phyloP scores from a whole-genome alignment of 2,888 invertebrate genomes.

The Tanytarsus gracilentus region DNA sequence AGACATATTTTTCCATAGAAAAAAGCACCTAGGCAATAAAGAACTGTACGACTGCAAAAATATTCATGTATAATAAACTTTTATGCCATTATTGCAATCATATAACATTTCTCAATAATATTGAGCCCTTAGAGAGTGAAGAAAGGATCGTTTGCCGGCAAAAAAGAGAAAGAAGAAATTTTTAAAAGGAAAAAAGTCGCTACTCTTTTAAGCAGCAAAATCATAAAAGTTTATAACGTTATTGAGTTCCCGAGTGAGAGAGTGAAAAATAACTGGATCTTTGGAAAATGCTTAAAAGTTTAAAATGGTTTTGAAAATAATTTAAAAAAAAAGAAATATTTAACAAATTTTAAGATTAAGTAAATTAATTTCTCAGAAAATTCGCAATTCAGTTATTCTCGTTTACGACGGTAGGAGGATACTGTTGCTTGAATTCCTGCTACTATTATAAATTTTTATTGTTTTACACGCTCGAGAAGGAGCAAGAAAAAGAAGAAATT shows the following conservation, averaged over 20 bases:
- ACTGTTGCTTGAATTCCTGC: constrained; percentile 8
- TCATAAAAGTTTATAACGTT: constrained; percentile 3
- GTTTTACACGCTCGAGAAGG: not conserved
- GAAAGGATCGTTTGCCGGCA: constrained; percentile 9
- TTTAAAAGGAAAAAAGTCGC: constrained; percentile 23
- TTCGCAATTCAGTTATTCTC: no score
- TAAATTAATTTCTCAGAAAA: no score
- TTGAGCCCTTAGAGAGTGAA: not conserved
- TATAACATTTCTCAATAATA: constrained; percentile 19
- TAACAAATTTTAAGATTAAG: no score
- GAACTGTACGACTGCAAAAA: not conserved
- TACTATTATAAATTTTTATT: constrained; percentile 23
- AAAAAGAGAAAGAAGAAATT: constrained; percentile 1
- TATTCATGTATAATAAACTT: constrained; percentile 6
- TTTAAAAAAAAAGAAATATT: no score
- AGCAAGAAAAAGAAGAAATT: not conserved
- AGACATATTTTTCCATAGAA: no score
- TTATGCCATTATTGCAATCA: constrained; percentile 20
- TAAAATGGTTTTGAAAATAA: no score
- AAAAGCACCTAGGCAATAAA: not conserved
- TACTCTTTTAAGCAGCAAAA: constrained; percentile 8
- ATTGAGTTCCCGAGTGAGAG: no score
- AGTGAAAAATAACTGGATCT: no score
- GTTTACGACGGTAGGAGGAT: not conserved
- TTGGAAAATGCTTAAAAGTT: no score